phyloP scores from a whole-genome alignment of 2,797 vertebrate genomes.

The Notolabrus celidotus region DNA sequence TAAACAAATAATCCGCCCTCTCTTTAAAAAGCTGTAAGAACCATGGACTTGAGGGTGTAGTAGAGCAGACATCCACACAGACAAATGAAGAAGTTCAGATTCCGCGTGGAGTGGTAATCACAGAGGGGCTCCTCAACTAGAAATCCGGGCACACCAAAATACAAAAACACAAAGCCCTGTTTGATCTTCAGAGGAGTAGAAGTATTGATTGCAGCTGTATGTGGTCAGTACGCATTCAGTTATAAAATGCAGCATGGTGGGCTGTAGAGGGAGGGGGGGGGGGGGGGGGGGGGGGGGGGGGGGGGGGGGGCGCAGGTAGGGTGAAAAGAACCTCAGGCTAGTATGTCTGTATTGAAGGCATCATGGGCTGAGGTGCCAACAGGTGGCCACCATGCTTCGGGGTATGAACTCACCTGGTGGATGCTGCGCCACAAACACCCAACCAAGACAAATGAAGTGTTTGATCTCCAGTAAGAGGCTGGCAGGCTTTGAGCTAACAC shows the following conservation, averaged over 20 bases:
- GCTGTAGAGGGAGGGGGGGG: constrained; percentile 35
- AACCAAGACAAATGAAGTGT: constrained; percentile 75
- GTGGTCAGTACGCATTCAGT: constrained; percentile 68
- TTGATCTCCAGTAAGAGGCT: constrained; percentile 69
- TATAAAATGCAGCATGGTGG: constrained; percentile 44
- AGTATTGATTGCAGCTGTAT: constrained; percentile 75
- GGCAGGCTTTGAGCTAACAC: constrained; percentile 58
- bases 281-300: constrained; percentile 24
- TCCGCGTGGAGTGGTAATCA: constrained; percentile 57
- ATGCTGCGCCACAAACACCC: constrained; percentile 52
- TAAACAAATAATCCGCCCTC: constrained; percentile 32
- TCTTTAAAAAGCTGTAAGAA: constrained; percentile 14
- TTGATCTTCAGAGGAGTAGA: constrained; percentile 75
- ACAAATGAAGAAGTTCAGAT: constrained; percentile 53
- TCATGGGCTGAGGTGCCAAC: constrained; percentile 63
- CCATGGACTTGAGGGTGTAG: constrained; percentile 12
- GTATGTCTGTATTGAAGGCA: constrained; percentile 58
- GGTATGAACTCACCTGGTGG: constrained; percentile 65
- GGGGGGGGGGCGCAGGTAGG: constrained; percentile 29
- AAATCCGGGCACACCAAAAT: constrained; percentile 48
- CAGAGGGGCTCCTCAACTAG: constrained; percentile 52
- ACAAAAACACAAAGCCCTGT: constrained; percentile 70
- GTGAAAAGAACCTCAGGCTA: constrained; percentile 65
- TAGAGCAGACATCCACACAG: constrained; percentile 46
- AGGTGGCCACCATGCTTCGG: constrained; percentile 74